These are phyloP conservation scores for Brachyptera risi DNA, from an alignment of 2,888 invertebrate genomes.

Conservation along the genomic window DNA sequence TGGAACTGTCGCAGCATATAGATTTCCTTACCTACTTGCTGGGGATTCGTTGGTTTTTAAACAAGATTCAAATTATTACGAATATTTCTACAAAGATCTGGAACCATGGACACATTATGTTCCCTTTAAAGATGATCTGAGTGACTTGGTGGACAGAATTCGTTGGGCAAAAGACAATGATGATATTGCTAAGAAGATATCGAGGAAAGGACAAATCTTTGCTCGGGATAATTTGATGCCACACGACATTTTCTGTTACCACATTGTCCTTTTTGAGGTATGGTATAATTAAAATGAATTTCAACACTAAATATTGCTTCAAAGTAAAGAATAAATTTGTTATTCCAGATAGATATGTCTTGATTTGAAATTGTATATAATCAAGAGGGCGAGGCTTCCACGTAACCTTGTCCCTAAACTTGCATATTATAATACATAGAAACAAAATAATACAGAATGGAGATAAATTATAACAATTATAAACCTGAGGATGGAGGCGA, in stretches of 20 bases:
- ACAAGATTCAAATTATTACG: slow-evolving; percentile 90
- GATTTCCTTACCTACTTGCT: slow-evolving; percentile 85
- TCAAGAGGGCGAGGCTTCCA: no score
- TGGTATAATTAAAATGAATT: slow-evolving; percentile 29
- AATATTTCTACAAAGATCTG: slow-evolving; percentile 84
- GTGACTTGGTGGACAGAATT: slow-evolving; percentile 73
- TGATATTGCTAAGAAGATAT: slow-evolving; percentile 59
- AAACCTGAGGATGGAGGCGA: no score
- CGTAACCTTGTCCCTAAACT: no score
- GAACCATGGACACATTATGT: slow-evolving; percentile 76
- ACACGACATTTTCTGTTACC: slow-evolving; percentile 82
- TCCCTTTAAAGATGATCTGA: slow-evolving; percentile 73
- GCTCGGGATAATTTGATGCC: slow-evolving; percentile 76
- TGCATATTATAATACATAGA: no score
- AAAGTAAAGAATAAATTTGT: slow-evolving; percentile 9
- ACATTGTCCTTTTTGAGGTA: slow-evolving; percentile 65
- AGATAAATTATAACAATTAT: no score
- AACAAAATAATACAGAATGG: no score
- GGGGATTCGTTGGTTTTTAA: slow-evolving; percentile 88
- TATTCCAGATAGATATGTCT: no score
- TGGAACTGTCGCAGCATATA: slow-evolving; percentile 94
- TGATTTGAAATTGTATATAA: no score
- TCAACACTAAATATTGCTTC: background rate
- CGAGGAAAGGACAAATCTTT: slow-evolving; percentile 63
- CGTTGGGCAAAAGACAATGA: slow-evolving; percentile 75